A percentile compares a stretch with the other conserved stretches of the same genome.
These are phyloP conservation scores for Hydraecia micacea DNA, from an alignment of 2,888 invertebrate species.

Conservation along the genomic window DNA sequence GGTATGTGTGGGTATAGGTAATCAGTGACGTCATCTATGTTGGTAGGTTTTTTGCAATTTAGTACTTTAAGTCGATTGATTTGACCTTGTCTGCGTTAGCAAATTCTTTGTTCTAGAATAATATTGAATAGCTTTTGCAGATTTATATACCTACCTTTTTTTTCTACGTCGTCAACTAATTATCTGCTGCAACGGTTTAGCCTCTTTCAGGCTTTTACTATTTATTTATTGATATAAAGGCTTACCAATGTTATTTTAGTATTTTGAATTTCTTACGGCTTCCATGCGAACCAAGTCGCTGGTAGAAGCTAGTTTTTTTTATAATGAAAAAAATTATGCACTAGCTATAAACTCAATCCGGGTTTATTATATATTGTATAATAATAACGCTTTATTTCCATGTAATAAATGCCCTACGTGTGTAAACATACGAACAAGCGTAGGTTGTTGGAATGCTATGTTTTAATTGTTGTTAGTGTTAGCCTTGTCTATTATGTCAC, in stretches of 20 bases:
- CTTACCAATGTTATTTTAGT: not conserved
- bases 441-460: conserved; percentile 36
- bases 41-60: not conserved
- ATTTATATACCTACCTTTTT: not conserved
- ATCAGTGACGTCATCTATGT: conserved; percentile 33
- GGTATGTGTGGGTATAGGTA: not conserved
- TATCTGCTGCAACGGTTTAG: not conserved
- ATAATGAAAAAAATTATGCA: not conserved
- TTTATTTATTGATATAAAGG: too few relatives aligned
- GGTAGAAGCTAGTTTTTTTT: not conserved
- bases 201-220: too few relatives aligned
- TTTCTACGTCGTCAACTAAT: not conserved
- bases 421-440: not conserved
- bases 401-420: not conserved
- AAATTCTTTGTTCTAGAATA: conserved; percentile 1
- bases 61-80: not conserved
- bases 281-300: too few relatives aligned
- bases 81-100: not conserved
- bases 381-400: not conserved
- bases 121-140: not conserved
- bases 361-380: conserved; percentile 5
- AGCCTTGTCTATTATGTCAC: conserved; percentile 17
- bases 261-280: not conserved
- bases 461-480: conserved; percentile 22
- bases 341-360: too few relatives aligned